phyloP scores from a whole-genome alignment of 1,140 invertebrate species.

The Melipona quadrifasciata region DNA sequence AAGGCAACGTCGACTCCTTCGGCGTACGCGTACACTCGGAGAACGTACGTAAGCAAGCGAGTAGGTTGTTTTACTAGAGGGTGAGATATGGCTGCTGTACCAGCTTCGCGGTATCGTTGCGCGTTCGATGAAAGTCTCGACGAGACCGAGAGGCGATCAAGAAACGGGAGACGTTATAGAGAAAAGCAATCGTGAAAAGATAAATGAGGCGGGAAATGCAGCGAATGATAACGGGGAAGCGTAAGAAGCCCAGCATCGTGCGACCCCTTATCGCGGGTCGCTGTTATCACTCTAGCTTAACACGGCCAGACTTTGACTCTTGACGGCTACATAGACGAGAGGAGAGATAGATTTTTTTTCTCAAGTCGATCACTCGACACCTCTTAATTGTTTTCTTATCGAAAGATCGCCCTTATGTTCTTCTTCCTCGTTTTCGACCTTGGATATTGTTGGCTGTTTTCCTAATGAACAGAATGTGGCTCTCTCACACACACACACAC shows the following conservation, averaged over 20 bases:
- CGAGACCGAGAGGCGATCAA: neutral
- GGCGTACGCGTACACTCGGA: neutral
- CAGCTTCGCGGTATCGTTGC: neutral
- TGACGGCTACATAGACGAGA: neutral
- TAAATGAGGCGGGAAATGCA: conserved; percentile 32
- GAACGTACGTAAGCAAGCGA: too few species aligned
- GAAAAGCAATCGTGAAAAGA: conserved; percentile 37
- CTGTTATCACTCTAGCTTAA: conserved; percentile 3
- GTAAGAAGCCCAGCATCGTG: neutral
- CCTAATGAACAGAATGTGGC: neutral
- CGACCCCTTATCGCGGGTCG: conserved; percentile 38
- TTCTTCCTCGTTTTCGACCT: too few species aligned
- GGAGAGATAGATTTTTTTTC: neutral
- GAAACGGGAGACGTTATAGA: neutral
- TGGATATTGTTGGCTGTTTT: neutral
- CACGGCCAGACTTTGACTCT: neutral
- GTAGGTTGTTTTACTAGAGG: conserved; percentile 33
- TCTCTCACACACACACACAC: neutral
- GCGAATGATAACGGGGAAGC: neutral
- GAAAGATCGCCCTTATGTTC: neutral
- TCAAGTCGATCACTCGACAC: conserved; percentile 17
- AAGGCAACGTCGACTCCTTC: neutral
- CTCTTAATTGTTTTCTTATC: conserved; percentile 28
- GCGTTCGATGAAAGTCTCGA: neutral
- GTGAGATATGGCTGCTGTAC: neutral